Conservation (phyloP, 2,113 vertebrate species). For the Montifringilla adamsi region DNA sequence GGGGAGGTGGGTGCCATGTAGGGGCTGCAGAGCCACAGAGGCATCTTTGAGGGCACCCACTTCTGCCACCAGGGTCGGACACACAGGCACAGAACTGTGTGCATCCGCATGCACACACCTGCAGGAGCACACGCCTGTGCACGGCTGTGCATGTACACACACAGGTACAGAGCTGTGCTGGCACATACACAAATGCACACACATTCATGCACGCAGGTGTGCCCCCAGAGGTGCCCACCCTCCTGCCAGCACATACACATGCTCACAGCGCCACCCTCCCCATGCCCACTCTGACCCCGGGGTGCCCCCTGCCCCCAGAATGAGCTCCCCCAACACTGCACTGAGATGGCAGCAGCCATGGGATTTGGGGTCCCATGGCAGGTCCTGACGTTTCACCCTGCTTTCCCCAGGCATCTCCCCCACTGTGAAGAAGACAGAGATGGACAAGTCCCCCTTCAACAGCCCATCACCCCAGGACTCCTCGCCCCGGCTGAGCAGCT, state of each 20-base stretch:
- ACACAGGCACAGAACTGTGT: background rate
- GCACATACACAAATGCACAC: accelerated
- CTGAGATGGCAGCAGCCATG: background rate
- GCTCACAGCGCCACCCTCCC: background rate
- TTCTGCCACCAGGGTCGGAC: background rate
- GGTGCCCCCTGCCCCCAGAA: accelerated
- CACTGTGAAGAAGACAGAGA: conserved; percentile 93
- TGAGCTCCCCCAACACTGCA: accelerated
- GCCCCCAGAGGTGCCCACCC: background rate
- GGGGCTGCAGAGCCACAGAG: background rate
- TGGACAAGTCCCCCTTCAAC: conserved; percentile 87
- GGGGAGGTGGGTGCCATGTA: background rate
- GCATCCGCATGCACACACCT: accelerated
- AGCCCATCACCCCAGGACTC: conserved; percentile 94
- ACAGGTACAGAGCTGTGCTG: background rate
- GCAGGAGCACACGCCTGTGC: background rate
- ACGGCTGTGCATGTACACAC: accelerated
- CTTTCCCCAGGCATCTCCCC: conserved; percentile 85
- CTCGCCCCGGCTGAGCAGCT: conserved; percentile 90
- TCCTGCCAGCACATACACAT: accelerated
- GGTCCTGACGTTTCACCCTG: accelerated
- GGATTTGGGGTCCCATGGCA: accelerated
- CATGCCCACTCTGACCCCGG: background rate
- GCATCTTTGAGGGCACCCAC: accelerated
- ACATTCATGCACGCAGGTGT: accelerated